These are phyloP conservation scores for Leptinotarsa undecemlineata DNA, from an alignment of 1,140 invertebrate species.

Conservation along the genomic window DNA sequence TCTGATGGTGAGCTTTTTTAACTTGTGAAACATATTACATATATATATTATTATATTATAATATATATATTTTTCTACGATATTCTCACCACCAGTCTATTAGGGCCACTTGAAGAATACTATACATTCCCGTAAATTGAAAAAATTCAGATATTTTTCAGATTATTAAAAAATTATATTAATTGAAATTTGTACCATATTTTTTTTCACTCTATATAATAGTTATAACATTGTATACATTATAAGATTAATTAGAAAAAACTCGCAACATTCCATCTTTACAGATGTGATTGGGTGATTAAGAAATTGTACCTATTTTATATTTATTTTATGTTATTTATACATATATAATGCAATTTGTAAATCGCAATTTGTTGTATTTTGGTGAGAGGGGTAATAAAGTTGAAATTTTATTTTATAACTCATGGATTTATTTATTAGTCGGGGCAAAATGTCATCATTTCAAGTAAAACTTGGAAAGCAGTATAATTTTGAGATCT, in stretches of 20 bases:
- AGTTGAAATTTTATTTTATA: slow-evolving; percentile 30
- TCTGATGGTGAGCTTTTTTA: too few species aligned
- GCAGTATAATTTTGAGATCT: too few species aligned
- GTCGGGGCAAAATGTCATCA: too few species aligned
- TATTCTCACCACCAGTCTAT: too few species aligned
- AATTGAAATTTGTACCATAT: not conserved
- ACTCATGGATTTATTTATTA: not conserved
- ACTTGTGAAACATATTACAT: too few species aligned
- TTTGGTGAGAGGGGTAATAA: slow-evolving; percentile 31
- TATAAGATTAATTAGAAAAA: not conserved
- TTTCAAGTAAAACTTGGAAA: too few species aligned
- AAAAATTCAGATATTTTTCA: not conserved
- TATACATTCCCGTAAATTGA: too few species aligned
- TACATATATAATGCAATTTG: slow-evolving; percentile 29
- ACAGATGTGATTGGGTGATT: slow-evolving; percentile 11
- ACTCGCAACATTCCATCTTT: slow-evolving; percentile 24
- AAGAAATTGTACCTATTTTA: slow-evolving; percentile 24
- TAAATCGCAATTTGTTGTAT: slow-evolving; percentile 29
- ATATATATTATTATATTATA: too few species aligned
- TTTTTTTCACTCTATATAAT: not conserved
- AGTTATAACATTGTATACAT: slow-evolving; percentile 1
- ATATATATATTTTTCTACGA: too few species aligned
- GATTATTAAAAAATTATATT: not conserved
- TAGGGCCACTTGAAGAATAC: too few species aligned
- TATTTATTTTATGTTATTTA: slow-evolving; percentile 31